Base-by-base conservation (phyloP, 2,797 vertebrate genomes). In the Oryzias sinensis region DNA sequence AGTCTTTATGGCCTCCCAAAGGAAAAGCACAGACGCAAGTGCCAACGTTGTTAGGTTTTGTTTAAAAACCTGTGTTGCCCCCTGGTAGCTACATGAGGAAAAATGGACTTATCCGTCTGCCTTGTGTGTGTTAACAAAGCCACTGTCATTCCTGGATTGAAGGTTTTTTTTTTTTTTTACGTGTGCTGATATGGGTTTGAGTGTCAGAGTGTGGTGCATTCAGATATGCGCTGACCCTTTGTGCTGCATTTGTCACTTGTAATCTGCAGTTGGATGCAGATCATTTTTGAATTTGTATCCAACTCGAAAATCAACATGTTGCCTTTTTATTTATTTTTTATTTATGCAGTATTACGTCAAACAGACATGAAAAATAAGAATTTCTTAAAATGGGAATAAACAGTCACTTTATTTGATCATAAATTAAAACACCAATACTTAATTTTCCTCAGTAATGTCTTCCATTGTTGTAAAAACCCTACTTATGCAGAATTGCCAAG, bases 31-130 rank as follows among this genome's bases (percentile, higher is more conserved):
- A 63, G 18, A 49, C 14, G 18, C 47, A 52, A 46, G 44, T 27
- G 33, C 33, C 33, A 11, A 11, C 33, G 13, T 22, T 22, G 20
- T 22, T 22, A 22, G 20, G 20, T 22, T 22, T 8, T 11, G 33
- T 33, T 6, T 11, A 13, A 11, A 42, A 49, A 56, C 54, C 40
- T 56, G 24, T 37, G 16, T 48, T 15, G 47, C 50, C 37, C 68
- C 44, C 33, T 29, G 44, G 25, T 44, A 49, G 73, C 45, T 55
- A 72, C 56, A 62, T 71, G 33, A 61, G 29, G 14, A 58, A 13
- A 37, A 37, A 11, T 13, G 33, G 8, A 37, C 33, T 11, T 37
- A 37, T 37, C 33, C 9, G 11, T 49, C 47, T 27, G 18, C 54
- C 61, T 47, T 68, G 33, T 76, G n/a, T 50, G 40, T 41, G 14